phyloP scores from a whole-genome alignment of 2,113 vertebrate species.

The Xiphias gladius region DNA sequence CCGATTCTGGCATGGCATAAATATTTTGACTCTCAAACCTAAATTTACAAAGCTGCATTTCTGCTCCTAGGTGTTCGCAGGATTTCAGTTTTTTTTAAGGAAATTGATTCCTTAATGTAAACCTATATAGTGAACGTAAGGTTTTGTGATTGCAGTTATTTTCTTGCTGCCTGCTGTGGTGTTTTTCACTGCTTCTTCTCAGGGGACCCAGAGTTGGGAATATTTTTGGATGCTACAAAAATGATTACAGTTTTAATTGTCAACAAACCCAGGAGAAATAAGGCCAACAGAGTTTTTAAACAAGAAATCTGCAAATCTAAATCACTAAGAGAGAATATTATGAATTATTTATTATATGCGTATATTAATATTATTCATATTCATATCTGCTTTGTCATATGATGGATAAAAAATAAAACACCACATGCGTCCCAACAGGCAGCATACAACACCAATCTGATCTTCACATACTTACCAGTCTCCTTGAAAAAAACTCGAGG shows the following conservation, averaged over 20 bases:
- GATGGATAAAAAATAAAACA: background rate
- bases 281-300: background rate
- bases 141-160: background rate
- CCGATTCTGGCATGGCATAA: conserved; percentile 20
- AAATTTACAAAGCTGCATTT: conserved; percentile 13
- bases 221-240: conserved; percentile 30
- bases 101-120: background rate
- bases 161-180: conserved; percentile 9
- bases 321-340: background rate
- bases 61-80: background rate
- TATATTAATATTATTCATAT: too few relatives aligned
- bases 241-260: conserved; percentile 1
- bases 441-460: background rate
- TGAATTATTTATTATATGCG: background rate
- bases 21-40: conserved; percentile 7
- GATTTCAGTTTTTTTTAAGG: background rate
- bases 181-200: conserved; percentile 1
- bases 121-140: background rate
- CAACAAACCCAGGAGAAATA: background rate
- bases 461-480: background rate
- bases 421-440: background rate
- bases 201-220: background rate
- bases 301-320: background rate
- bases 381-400: background rate
- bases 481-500: background rate